Evolutionary conservation across 2,888 invertebrate genomes (phyloP).

Genomic region (Scaptodrosophila latifasciaeformis): DNA sequence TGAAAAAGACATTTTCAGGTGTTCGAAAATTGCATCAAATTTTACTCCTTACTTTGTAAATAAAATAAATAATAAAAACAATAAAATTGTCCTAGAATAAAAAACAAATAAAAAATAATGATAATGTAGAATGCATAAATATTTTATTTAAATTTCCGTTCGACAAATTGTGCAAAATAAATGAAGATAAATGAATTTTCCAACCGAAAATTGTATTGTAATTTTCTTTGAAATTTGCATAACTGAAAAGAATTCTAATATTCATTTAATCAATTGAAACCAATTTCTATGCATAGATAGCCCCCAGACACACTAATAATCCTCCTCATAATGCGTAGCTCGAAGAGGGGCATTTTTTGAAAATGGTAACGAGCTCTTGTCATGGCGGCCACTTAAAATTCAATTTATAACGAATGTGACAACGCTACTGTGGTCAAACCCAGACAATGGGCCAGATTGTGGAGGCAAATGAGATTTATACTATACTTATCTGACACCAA

Average conservation of each 20-base stretch:
- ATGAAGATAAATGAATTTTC: background rate
- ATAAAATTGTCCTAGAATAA: background rate
- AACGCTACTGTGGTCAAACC: background rate
- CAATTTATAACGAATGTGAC: conserved; percentile 37
- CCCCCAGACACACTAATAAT: too few relatives aligned
- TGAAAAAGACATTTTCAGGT: conserved; percentile 62
- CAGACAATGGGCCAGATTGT: too few relatives aligned
- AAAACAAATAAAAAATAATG: background rate
- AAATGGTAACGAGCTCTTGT: conserved; percentile 41
- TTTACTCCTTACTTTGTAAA: conserved; percentile 36
- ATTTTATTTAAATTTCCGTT: background rate
- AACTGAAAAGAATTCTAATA: too few relatives aligned
- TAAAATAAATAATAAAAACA: conserved; percentile 6
- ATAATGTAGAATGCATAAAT: background rate
- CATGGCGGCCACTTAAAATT: conserved; percentile 47
- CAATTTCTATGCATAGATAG: too few relatives aligned
- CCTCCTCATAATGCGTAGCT: too few relatives aligned
- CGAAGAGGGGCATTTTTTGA: too few relatives aligned
- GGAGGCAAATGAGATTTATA: too few relatives aligned
- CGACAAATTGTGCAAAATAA: background rate
- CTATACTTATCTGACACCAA: too few relatives aligned
- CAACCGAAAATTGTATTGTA: too few relatives aligned
- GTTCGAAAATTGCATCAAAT: conserved; percentile 50
- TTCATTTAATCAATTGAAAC: too few relatives aligned
- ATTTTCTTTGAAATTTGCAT: too few relatives aligned